phyloP scores from a whole-genome alignment of 2,113 vertebrate species.

The Chionodraco myersi region DNA sequence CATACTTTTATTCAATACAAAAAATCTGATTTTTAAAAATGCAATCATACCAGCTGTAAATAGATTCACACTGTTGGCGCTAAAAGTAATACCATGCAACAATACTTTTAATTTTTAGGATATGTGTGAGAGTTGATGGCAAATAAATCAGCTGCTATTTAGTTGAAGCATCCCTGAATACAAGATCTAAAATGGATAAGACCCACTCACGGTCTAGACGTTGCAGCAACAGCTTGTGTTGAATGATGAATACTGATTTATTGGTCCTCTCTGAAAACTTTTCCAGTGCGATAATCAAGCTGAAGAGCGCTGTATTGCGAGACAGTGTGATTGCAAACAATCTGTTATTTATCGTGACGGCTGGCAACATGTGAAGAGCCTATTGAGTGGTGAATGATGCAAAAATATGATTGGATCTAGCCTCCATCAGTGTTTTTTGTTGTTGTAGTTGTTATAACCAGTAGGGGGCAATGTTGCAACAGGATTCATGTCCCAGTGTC shows the following conservation, averaged over 20 bases:
- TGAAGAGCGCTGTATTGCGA: slow-evolving; percentile 25
- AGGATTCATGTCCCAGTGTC: slow-evolving; percentile 71
- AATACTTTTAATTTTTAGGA: slow-evolving; percentile 47
- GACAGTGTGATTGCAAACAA: slow-evolving; percentile 43
- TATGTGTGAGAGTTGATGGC: slow-evolving; percentile 30
- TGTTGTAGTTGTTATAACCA: slow-evolving; percentile 24
- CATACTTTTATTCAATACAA: background rate
- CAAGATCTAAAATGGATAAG: slow-evolving; percentile 27
- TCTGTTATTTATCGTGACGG: slow-evolving; percentile 40
- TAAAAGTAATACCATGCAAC: slow-evolving; percentile 48
- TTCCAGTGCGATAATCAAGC: slow-evolving; percentile 53
- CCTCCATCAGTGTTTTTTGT: background rate
- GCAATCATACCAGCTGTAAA: slow-evolving; percentile 10
- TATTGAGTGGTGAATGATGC: slow-evolving; percentile 14
- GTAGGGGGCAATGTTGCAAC: slow-evolving; percentile 72
- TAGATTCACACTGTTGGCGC: slow-evolving; percentile 2
- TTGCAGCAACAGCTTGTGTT: background rate
- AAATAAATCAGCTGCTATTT: slow-evolving; percentile 46
- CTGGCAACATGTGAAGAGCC: slow-evolving; percentile 39
- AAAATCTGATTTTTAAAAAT: slow-evolving; percentile 45
- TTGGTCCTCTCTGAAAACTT: slow-evolving; percentile 33
- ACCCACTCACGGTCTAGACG: slow-evolving; percentile 25
- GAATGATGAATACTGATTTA: slow-evolving; percentile 50
- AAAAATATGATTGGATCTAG: slow-evolving; percentile 31
- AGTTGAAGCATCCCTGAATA: slow-evolving; percentile 33